Evolutionary conservation across 2,113 vertebrate species (phyloP).

Genomic region (Neoarius graeffei): DNA sequence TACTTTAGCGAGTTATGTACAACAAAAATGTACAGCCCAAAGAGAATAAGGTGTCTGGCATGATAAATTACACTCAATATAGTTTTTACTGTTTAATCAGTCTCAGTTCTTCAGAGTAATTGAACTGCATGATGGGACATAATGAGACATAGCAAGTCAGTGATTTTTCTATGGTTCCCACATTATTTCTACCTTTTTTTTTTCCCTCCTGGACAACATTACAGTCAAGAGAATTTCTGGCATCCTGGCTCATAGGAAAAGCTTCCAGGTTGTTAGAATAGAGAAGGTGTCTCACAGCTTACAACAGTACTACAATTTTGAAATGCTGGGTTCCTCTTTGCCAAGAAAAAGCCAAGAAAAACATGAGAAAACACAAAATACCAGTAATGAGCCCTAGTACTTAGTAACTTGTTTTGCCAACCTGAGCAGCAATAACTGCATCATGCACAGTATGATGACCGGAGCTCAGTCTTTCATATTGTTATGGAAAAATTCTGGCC

Average conservation of each 20-base stretch:
- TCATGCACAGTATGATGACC: neutral
- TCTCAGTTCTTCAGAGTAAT: constrained; percentile 26
- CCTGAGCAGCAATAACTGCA: neutral
- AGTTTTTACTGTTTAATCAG: constrained; percentile 21
- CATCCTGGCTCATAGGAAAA: neutral
- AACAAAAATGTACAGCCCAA: neutral
- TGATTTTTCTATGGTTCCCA: constrained; percentile 10
- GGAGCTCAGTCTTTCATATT: neutral
- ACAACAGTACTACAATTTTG: neutral
- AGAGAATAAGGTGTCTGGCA: neutral
- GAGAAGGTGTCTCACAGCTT: neutral
- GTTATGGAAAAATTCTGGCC: too few relatives aligned
- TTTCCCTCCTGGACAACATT: too few relatives aligned
- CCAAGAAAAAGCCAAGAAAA: neutral
- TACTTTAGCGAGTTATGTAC: neutral
- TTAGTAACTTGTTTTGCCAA: neutral
- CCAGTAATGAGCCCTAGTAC: neutral
- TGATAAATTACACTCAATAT: constrained; percentile 4
- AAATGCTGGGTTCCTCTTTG: neutral
- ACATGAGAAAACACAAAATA: neutral
- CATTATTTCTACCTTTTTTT: neutral
- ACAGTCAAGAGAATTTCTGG: neutral
- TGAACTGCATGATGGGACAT: constrained; percentile 21
- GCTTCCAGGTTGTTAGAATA: neutral
- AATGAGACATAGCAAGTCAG: constrained; percentile 24